A percentile compares a stretch with the other conserved stretches of the same genome.
These are phyloP conservation scores for Pelvicachromis taeniatus DNA, from an alignment of 2,113 vertebrate genomes.

Conservation along the genomic window DNA sequence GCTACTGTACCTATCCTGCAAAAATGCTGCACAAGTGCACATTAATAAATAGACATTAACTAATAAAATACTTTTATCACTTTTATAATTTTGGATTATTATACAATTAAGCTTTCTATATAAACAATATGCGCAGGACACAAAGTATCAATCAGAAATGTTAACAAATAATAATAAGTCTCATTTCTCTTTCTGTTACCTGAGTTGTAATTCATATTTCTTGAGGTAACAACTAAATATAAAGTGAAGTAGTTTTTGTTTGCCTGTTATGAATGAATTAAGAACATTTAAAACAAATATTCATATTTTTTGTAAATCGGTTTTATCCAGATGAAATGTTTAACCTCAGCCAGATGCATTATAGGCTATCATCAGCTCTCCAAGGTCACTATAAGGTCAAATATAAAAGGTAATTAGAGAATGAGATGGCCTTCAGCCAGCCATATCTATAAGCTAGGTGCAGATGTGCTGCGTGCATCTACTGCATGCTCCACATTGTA, in stretches of 20 bases:
- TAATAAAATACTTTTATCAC: neutral
- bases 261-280: neutral
- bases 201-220: neutral
- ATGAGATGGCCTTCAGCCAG: constrained; percentile 39
- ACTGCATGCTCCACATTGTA: neutral
- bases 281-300: neutral
- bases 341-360: neutral
- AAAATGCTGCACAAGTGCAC: neutral
- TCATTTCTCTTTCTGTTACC: neutral
- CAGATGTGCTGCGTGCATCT: neutral
- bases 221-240: neutral
- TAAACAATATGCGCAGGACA: neutral
- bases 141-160: neutral
- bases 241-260: neutral
- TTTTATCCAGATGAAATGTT: neutral
- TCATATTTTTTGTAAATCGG: neutral
- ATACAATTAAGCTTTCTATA: neutral
- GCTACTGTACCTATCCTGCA: neutral
- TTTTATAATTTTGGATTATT: neutral
- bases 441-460: neutral
- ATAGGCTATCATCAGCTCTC: neutral
- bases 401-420: constrained; percentile 10
- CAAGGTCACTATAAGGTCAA: constrained; percentile 16
- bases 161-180: too few species aligned
- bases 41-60: neutral